Base-by-base conservation (phyloP, 1,140 invertebrate genomes). In the Palaemon carinicauda region DNA sequence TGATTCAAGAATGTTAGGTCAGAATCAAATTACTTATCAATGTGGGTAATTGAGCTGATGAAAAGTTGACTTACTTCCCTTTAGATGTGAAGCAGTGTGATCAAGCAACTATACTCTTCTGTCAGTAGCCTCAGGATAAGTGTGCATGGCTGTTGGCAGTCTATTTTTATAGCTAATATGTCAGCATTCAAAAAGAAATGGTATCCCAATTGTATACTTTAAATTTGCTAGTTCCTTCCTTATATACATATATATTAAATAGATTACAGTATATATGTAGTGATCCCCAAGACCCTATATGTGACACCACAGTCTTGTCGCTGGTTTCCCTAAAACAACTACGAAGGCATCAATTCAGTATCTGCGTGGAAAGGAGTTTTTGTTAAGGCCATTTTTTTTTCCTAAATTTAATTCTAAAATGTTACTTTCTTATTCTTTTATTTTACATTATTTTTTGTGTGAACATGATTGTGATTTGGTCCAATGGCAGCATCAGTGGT, bases 141-240 rank as follows among this genome's bases (percentile, higher is more conserved):
- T 86, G 84, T 86, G 84, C 84, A 86, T 86, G 84, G 50, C 75
- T 86, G 84, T 86, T 80, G 41, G 41, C 54, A 73, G 41, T 65
- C 52, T 41, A 65, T 41, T 79, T 85, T 74, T 80, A 52, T 51
- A 50, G 41, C 65, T 69, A 73, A 53, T 53, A 80, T 71, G 65
- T 80, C 52, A 65, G 80, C 56, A 80, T 80, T 78, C 31, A 53
- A 21, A 86, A 29, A 19, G 74, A 80, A 65, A 73, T 33, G 50
- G 29, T 86, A 69, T 86, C 56, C 24, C 73, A 52, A 78, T 17
- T 78, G 75, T 27, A 41, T 51, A 27, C 41, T 50, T 71, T 71
- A 19, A 21, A 80, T 74, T 65, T 80, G 75, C 84, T 79, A 74
- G 56, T 56, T 77, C 73, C 73, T 73, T 73, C 82, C 41, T 5